Evolutionary conservation across 2,113 vertebrate genomes (phyloP).

Genomic region (Xenopus laevis): DNA sequence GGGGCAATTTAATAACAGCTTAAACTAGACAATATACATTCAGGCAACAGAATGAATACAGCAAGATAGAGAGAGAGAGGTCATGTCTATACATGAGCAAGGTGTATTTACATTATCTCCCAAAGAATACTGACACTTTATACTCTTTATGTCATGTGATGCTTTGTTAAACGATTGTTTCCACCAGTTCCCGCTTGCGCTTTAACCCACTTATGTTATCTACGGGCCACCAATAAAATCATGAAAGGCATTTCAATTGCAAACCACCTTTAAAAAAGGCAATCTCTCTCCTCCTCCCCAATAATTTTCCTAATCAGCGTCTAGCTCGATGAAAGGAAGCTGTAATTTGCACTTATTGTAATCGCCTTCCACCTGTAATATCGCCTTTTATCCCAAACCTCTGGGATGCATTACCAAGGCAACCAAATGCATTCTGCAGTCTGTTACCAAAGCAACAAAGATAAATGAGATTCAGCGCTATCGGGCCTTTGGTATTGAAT

Average conservation of each 20-base stretch:
- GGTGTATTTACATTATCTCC: too few relatives aligned
- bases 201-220: background rate
- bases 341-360: slow-evolving; percentile 52
- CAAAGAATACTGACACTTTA: too few relatives aligned
- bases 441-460: slow-evolving; percentile 72
- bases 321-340: slow-evolving; percentile 56
- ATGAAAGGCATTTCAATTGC: background rate
- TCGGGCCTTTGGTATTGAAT: slow-evolving; percentile 54
- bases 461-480: slow-evolving; percentile 61
- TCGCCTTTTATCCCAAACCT: slow-evolving; percentile 59
- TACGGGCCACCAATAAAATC: background rate
- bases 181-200: background rate
- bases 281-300: slow-evolving; percentile 42
- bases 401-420: slow-evolving; percentile 73
- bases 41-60: too few relatives aligned
- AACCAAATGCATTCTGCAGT: slow-evolving; percentile 64
- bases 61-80: too few relatives aligned
- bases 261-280: slow-evolving; percentile 19
- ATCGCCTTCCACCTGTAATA: slow-evolving; percentile 59
- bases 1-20: too few relatives aligned
- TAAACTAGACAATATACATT: too few relatives aligned
- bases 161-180: background rate
- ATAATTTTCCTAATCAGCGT: slow-evolving; percentile 44
- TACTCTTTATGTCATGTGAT: background rate
- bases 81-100: too few relatives aligned